phyloP scores from a whole-genome alignment of 2,797 vertebrate genomes.

The Premnoplex brunnescens region DNA sequence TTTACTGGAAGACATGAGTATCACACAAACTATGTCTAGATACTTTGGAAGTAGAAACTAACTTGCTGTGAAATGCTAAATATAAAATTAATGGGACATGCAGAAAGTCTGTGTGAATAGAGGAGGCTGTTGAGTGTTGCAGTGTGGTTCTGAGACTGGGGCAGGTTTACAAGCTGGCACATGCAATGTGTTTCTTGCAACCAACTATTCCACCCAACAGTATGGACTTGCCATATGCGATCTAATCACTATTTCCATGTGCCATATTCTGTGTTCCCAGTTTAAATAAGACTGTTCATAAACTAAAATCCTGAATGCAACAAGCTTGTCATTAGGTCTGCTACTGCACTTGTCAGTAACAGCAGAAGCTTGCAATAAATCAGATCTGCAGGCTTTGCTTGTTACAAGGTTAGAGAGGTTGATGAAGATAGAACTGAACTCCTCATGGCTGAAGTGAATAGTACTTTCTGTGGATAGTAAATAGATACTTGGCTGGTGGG shows the following conservation, averaged over 20 bases:
- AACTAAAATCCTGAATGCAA: background rate
- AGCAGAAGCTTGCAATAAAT: background rate
- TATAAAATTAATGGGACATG: background rate
- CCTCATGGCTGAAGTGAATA: background rate
- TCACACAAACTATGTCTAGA: background rate
- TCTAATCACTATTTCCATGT: background rate
- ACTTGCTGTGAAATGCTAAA: background rate
- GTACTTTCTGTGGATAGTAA: conserved; percentile 23
- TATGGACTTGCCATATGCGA: background rate
- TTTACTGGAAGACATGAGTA: background rate
- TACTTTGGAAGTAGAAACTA: background rate
- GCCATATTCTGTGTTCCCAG: background rate
- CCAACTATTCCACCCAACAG: background rate
- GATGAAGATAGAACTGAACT: background rate
- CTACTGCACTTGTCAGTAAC: background rate
- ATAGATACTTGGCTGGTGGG: background rate
- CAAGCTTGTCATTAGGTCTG: background rate
- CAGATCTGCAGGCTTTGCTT: background rate
- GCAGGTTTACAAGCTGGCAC: background rate
- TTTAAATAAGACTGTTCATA: background rate
- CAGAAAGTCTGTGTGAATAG: background rate
- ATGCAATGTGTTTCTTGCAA: background rate
- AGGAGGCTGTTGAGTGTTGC: background rate
- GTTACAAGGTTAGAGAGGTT: background rate
- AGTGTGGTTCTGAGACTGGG: background rate